Base-by-base conservation (phyloP, 2,797 vertebrate genomes). In the Neosalanx taihuensis region DNA sequence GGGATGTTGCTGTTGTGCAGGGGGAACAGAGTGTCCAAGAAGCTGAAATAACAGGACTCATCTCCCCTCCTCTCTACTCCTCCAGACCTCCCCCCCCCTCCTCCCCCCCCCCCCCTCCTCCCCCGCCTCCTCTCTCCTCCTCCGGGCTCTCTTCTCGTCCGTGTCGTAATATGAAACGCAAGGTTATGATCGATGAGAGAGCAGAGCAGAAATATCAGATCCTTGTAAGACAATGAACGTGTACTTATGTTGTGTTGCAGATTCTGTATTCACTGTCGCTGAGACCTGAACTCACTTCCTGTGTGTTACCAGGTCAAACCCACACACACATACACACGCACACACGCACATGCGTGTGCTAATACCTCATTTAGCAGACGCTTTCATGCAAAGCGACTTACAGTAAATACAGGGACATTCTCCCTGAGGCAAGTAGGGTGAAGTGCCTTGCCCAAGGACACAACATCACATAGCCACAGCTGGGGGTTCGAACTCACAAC, bases 1-100 rank as follows among this genome's bases (percentile, higher is more conserved):
- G 58, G 37, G 6, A 37, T 29, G 49, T 30, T 64, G 60, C 26
- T 5, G 23, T 46, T 18, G 18, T 2, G 49, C 30, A 51, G 41
- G 74, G 80, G 77, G 77, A 59, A 62, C 73, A 77, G 60, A 33
- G 62, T 84, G 87, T 89, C 85, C 62, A 46, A 56, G n/a, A 62
- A 41, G 67, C 60, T 53, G 31, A 17, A 4, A 4, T 10, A 46
- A 46, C 12, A 26, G 2, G 6, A 13, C 53, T 57, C 53, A 5
- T 46, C 41, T 46, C 41, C 41, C 12, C 41, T 46, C 41, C 41
- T 46, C 41, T 46, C 41, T 12, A 5, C 41, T 46, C 41, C 41
- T 46, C 41, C 41, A 5, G 5, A 5, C 41, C 37, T 41, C 37
- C 10, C 46, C 46, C 10, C 46, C 10, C 46, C 46, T 49, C 46